Base-by-base conservation (phyloP, 2,113 vertebrate genomes). In the Phocoena sinus region DNA sequence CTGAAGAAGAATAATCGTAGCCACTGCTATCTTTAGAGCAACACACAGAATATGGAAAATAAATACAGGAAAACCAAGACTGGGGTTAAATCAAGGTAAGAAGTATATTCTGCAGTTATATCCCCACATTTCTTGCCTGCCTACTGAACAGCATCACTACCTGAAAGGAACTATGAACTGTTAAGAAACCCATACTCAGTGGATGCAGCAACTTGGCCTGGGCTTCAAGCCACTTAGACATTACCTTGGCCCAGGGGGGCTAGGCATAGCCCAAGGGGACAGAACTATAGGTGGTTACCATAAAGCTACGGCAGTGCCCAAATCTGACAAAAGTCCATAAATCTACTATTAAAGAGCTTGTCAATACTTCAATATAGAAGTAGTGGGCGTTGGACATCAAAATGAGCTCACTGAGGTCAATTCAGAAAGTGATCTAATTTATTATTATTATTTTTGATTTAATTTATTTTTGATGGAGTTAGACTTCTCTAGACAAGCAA, bases 261-360 rank as follows among this genome's bases (percentile, higher is more conserved):
- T 65, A 17, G 56, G 10, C 21, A 33, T 76, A 15, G 15, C 58
- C 21, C 10, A 28, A 89, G 1, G 11, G 6, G 3, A 70, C 5
- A 41, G 15, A 38, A 12, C 33, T 33, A 2, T 1, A 82, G 9
- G 14, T 26, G 23, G 10, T 89, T 82, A 92, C 36, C 13, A 26
- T 2, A 53, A 71, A 60, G 6, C 31, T 87, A 23, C 21, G 36
- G 5, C 9, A 50, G 23, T 65, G 23, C 9, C 33, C 17, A 28
- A 87, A 65, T 91, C 9, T 89, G 60, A 71, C 8, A 80, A 80
- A 96, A 87, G 86, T 47, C 33, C 9, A 67, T 38, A 7, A 56
- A 11, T 13, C 11, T 70, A 82, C 31, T n/a, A 31, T 28, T 92
- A 50, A 71, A n/a, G 15, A 41, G 14, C 23, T 31, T 50, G 12